Percentiles rank a stretch among this genome's conserved stretches.
These are phyloP conservation scores for Ganaspis sp. DNA, from an alignment of 1,140 invertebrate species.

Conservation along the genomic window DNA sequence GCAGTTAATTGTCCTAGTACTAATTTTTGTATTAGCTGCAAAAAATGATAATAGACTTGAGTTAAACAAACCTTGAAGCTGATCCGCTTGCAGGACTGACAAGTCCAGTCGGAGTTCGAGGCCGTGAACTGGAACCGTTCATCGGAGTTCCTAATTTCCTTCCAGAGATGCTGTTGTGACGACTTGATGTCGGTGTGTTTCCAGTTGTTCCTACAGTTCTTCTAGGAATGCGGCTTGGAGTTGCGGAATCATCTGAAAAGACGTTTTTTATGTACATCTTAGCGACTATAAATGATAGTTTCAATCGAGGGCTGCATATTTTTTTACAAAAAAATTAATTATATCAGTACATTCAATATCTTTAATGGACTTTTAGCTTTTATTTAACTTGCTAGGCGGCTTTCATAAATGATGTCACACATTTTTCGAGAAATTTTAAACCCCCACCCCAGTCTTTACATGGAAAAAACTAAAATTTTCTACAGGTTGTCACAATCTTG, in stretches of 20 bases:
- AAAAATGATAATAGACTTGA: neutral
- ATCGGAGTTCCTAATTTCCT: slow-evolving; percentile 65
- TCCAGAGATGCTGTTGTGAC: slow-evolving; percentile 73
- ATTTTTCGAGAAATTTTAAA: no score
- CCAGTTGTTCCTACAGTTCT: slow-evolving; percentile 78
- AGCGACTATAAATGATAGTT: no score
- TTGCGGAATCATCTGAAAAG: slow-evolving; percentile 71
- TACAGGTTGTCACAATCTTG: no score
- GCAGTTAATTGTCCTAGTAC: neutral
- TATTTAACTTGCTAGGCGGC: no score
- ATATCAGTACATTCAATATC: no score
- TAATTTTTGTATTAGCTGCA: neutral
- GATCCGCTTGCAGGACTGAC: slow-evolving; percentile 79
- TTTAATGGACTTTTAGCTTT: no score
- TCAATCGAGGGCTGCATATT: no score
- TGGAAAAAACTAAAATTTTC: no score
- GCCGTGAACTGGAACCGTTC: slow-evolving; percentile 79
- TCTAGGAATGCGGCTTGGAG: slow-evolving; percentile 85
- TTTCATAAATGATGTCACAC: no score
- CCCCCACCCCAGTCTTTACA: no score
- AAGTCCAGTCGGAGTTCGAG: slow-evolving; percentile 85
- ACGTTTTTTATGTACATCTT: no score
- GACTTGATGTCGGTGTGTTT: slow-evolving; percentile 71
- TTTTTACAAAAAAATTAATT: neutral
- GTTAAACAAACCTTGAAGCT: slow-evolving; percentile 37